Evolutionary conservation across 1,140 invertebrate species (phyloP).

Genomic region (Daktulosphaira vitifoliae): DNA sequence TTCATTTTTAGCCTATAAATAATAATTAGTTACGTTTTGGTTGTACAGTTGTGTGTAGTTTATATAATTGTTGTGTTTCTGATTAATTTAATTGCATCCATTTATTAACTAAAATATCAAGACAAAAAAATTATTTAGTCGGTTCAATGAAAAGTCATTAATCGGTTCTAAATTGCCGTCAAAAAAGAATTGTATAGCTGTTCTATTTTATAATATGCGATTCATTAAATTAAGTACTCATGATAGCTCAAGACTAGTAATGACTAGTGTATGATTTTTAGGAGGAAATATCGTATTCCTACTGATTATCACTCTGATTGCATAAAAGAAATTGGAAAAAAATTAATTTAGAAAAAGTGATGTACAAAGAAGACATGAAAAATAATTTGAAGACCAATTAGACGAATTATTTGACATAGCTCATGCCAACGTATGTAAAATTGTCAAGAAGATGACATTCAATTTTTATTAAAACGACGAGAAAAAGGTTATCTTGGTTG

Average conservation of each 20-base stretch:
- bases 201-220: no score
- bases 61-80: no score
- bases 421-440: neutral
- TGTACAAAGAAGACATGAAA: neutral
- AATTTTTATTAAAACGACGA: slow-evolving; percentile 1
- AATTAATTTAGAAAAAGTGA: neutral
- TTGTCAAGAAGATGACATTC: neutral
- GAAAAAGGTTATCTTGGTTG: neutral
- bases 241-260: neutral
- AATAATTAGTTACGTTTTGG: no score
- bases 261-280: neutral
- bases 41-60: no score
- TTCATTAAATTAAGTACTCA: no score
- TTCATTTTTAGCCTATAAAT: no score
- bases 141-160: no score
- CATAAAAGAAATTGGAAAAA: neutral
- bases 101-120: no score
- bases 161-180: no score
- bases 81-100: no score
- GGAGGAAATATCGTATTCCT: neutral
- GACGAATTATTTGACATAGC: neutral
- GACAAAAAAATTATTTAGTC: no score
- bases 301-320: neutral
- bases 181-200: no score
- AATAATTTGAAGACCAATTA: neutral